Evolutionary conservation across 1,140 invertebrate species (phyloP).

Genomic region (Apis dorsata): DNA sequence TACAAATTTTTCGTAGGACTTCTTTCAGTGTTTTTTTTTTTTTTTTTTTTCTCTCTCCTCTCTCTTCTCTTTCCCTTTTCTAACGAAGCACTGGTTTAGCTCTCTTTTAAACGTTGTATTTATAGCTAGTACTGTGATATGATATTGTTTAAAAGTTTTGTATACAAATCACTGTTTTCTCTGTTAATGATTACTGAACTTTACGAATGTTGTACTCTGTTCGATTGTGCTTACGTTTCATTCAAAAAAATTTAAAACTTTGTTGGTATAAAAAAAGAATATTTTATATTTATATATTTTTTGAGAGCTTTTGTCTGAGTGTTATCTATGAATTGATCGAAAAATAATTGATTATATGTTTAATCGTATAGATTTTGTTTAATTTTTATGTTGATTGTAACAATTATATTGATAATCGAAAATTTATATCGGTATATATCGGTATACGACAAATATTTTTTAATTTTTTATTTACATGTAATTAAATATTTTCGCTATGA

Average conservation of each 20-base stretch:
- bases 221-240: slow-evolving; percentile 49
- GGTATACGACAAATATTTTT: not conserved
- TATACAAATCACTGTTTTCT: slow-evolving; percentile 48
- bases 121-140: slow-evolving; percentile 64
- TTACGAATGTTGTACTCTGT: slow-evolving; percentile 58
- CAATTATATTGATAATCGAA: not conserved
- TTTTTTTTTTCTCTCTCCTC: not conserved
- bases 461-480: slow-evolving; percentile 6
- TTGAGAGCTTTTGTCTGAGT: slow-evolving; percentile 50
- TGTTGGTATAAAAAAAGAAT: slow-evolving; percentile 27
- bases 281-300: slow-evolving; percentile 53
- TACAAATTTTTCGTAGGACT: slow-evolving; percentile 25
- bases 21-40: slow-evolving; percentile 10
- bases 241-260: slow-evolving; percentile 24
- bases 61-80: not conserved
- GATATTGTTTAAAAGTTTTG: slow-evolving; percentile 63
- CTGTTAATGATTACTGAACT: slow-evolving; percentile 57
- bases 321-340: slow-evolving; percentile 5
- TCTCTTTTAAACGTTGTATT: slow-evolving; percentile 60
- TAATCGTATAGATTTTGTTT: not conserved
- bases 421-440: not conserved
- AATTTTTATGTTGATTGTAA: not conserved
- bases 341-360: slow-evolving; percentile 1
- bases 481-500: slow-evolving; percentile 1
- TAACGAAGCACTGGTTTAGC: slow-evolving; percentile 33